phyloP scores from a whole-genome alignment of 2,113 vertebrate genomes.

The Ailuropoda melanoleuca region DNA sequence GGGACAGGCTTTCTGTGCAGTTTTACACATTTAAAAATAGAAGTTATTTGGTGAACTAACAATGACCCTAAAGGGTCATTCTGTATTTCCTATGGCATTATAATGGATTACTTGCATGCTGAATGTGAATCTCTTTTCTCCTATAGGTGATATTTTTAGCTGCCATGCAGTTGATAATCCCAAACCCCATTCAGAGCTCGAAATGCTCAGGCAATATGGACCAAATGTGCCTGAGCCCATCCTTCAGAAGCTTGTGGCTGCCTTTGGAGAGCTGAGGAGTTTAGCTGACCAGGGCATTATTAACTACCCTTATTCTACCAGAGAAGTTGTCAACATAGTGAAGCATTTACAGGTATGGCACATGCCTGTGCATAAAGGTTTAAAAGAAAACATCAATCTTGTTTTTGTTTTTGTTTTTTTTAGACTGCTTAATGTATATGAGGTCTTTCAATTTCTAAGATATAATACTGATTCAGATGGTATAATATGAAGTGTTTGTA shows the following conservation, averaged over 20 bases:
- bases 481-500: neutral
- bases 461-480: neutral
- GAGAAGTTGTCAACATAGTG: slow-evolving; percentile 98
- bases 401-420: neutral
- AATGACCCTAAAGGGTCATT: neutral
- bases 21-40: neutral
- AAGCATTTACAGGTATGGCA: slow-evolving; percentile 95
- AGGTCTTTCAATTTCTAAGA: slow-evolving; percentile 19
- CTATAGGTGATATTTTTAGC: slow-evolving; percentile 96
- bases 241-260: slow-evolving; percentile 94
- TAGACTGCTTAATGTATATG: neutral
- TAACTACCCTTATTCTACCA: slow-evolving; percentile 97
- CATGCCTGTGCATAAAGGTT: accelerated
- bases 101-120: neutral
- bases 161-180: slow-evolving; percentile 99
- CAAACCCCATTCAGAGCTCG: slow-evolving; percentile 92
- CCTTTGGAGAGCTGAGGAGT: slow-evolving; percentile 95
- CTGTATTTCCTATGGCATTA: neutral
- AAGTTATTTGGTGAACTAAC: neutral
- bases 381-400: neutral
- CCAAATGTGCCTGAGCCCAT: slow-evolving; percentile 90
- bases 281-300: slow-evolving; percentile 98
- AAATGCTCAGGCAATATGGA: slow-evolving; percentile 96
- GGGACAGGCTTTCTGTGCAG: neutral
- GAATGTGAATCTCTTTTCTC: slow-evolving; percentile 17